Evolutionary conservation across 1,140 invertebrate genomes (phyloP), one percentile per base, ranked within the genome.

Genomic region (Ceratina calcarata): DNA sequence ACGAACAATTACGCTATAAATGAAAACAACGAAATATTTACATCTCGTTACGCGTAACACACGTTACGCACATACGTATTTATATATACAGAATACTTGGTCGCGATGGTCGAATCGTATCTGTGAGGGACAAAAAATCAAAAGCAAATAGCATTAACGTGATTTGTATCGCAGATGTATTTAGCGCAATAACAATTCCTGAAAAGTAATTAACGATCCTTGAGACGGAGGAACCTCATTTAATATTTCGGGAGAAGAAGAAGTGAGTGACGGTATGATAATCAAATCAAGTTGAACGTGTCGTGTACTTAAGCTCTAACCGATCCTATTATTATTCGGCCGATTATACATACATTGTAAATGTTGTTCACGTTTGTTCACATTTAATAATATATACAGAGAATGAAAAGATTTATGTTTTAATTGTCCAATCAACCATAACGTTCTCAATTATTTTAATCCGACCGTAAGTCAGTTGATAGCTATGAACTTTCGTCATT

Each of bases 321-420:
- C 53, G 70, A 84, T 57, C 80, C 55, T 87, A 85, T 6, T 89
- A 89, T 87, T 89, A 90, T 89, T 88, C 84, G 83, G 83, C 80
- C 87, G 86, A 88, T 83, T 85, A 84, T 85, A 87, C 82, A 81
- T 89, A 87, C 82, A 81, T 89, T 89, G 82, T 89, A 89, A 87
- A 86, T 87, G 86, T 90, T 91, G 90, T 91, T 91, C 82, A 90
- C 87, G 86, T 89, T 91, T 90, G 84, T 91, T 90, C 76, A 88
- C 81, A 89, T 80, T 79, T 83, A 83, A 83, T 83, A 86, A 83
- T 83, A 86, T 73, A 86, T 60, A 71, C 32, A n/a, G 24, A 51
- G 37, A 86, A 73, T 68, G 53, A 83, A 80, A 83, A 82, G 64
- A 22, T n/a, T 10, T 6, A 18, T 3, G 8, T 49, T 64, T 74